Evolutionary conservation across 2,888 invertebrate species (phyloP), one percentile per base, ranked within the genome.

Genomic region (Antheraea assamensis): DNA sequence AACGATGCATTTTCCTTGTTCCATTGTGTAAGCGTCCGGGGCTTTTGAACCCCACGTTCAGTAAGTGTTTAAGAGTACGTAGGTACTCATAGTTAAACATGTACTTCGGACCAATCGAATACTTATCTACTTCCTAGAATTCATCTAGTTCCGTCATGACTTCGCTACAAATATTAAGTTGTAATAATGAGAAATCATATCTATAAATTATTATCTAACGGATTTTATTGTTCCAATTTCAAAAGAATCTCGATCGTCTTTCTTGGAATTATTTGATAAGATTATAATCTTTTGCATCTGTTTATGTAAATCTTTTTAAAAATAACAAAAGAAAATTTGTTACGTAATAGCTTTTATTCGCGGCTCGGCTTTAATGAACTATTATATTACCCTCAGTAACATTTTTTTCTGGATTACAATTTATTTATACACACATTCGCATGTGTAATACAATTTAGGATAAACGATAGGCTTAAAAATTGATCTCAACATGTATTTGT

Each of bases 1-100:
- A 68, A 72, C 70, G 73, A 74, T 74, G 74, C 74, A 75, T 75
- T 74, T 75, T 75, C 75, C 74, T 75, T 61, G 71, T 75, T 74
- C 75, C 58, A 73, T 75, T 75, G 75, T 75, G 75, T 75, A 71
- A 61, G 49, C 70, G 73, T 13, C 5, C 55, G 70, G 52, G 74
- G 74, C 74, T 72, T 72, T 74, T 74, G 72, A 74, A 74, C 72
- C 47, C 71, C n/a, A 30, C 55, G 24, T 58, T 70, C 58, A 27
- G 58, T 70, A 72, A 72, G 72, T 72, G 58, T 64, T 72, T 64
- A 61, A 10, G 24, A 64, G 35, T 68, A 68, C 31, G 35, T n/a
- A n/a, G n/a, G n/a, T 68, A 68, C 35, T n/a, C 66, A 31, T 31
- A 66, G 66, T 66, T 10, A n/a, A 35, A n/a, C 42, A 42, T 42